Evolutionary conservation across 2,888 invertebrate species (phyloP).

Genomic region (Drosophila mulleri): DNA sequence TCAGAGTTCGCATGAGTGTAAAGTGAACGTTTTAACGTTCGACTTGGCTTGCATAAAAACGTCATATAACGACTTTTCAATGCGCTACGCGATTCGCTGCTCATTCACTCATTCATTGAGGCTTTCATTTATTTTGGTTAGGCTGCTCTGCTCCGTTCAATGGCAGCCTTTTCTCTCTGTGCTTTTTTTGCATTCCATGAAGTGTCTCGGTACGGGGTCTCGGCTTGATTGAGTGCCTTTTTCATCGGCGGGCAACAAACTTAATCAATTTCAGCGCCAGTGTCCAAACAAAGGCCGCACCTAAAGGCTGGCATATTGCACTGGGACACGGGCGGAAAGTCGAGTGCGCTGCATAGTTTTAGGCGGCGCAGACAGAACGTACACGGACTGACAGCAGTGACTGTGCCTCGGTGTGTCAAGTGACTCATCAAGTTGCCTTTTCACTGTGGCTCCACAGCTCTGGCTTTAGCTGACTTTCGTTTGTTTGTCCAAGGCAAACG

Average conservation of each 20-base stretch:
- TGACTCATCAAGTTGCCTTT: conserved; percentile 59
- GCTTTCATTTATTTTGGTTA: conserved; percentile 68
- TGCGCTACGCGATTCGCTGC: conserved; percentile 14
- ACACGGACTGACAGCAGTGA: conserved; percentile 34
- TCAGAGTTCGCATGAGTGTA: conserved; percentile 55
- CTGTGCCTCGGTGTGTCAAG: conserved; percentile 42
- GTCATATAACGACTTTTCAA: conserved; percentile 21
- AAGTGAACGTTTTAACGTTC: conserved; percentile 74
- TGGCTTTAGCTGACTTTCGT: conserved; percentile 30
- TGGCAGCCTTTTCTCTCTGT: conserved; percentile 14
- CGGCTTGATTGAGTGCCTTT: conserved; percentile 75
- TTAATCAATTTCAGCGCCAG: conserved; percentile 77
- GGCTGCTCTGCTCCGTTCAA: conserved; percentile 41
- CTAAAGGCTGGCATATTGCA: conserved; percentile 73
- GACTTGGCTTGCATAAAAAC: conserved; percentile 74
- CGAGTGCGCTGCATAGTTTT: conserved; percentile 56
- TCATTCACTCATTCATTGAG: conserved; percentile 39
- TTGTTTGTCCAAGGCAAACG: conserved; percentile 70
- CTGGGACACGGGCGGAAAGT: conserved; percentile 10
- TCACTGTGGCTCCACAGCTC: conserved; percentile 46
- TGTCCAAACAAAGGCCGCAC: conserved; percentile 76
- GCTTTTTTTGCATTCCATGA: background rate
- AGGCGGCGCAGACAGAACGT: conserved; percentile 28
- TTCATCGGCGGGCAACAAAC: conserved; percentile 76
- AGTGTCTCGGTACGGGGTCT: conserved; percentile 18